Evolutionary conservation across 2,888 invertebrate species (phyloP).

Genomic region (Cataglyphis albicans): DNA sequence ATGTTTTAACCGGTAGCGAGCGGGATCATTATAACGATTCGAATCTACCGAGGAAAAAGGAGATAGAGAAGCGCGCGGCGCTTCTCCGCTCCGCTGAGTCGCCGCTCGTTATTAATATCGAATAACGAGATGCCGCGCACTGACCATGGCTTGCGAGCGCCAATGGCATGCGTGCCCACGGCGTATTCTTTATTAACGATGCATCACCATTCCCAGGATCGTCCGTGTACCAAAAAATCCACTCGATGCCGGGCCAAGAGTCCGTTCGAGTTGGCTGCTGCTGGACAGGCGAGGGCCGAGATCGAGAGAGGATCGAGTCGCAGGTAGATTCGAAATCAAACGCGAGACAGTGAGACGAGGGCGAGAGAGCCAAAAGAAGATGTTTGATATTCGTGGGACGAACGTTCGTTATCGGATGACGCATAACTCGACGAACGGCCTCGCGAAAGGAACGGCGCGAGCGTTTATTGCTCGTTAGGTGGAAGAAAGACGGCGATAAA

Average conservation of each 20-base stretch:
- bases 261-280: slow-evolving; percentile 34
- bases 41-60: slow-evolving; percentile 77
- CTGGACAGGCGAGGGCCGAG: slow-evolving; percentile 15
- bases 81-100: slow-evolving; percentile 58
- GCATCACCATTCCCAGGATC: slow-evolving; percentile 71
- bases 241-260: slow-evolving; percentile 64
- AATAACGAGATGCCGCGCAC: slow-evolving; percentile 83
- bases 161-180: slow-evolving; percentile 81
- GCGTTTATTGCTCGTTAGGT: slow-evolving; percentile 53
- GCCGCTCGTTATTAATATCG: slow-evolving; percentile 85
- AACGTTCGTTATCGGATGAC: slow-evolving; percentile 63
- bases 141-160: slow-evolving; percentile 68
- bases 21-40: slow-evolving; percentile 84
- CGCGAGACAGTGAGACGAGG: slow-evolving; percentile 33
- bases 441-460: slow-evolving; percentile 35
- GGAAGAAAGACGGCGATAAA: slow-evolving; percentile 39
- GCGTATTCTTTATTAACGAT: slow-evolving; percentile 85
- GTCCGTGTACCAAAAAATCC: slow-evolving; percentile 73
- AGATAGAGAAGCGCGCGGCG: slow-evolving; percentile 36
- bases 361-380: slow-evolving; percentile 49
- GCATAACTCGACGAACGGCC: slow-evolving; percentile 55
- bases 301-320: slow-evolving; percentile 30
- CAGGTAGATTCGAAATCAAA: slow-evolving; percentile 57
- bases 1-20: slow-evolving; percentile 81
- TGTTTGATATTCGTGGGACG: slow-evolving; percentile 66